A percentile compares a stretch with the other conserved stretches of the same genome.
Evolutionary conservation across 2,113 vertebrate genomes (phyloP).

Genomic region (Seriola rivoliana): DNA sequence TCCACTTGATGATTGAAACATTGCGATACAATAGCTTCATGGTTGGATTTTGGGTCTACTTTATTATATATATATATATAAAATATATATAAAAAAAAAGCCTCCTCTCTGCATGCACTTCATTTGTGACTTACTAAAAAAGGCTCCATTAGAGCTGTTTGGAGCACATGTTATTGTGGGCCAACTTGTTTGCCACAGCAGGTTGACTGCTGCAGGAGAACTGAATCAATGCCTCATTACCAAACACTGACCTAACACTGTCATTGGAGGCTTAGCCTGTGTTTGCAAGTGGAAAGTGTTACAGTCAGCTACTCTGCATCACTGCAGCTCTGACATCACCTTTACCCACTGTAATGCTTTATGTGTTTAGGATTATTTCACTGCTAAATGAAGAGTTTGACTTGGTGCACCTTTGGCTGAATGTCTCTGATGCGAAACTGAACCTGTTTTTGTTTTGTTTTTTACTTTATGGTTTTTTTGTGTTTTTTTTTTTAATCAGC

Average conservation of each 20-base stretch:
- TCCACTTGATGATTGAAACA: not conserved
- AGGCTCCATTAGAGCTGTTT: not conserved
- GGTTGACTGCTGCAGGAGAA: not conserved
- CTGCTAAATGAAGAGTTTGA: not conserved
- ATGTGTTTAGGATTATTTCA: not conserved
- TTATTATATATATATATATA: too few species aligned
- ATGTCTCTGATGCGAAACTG: not conserved
- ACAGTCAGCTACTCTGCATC: not conserved
- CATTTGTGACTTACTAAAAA: not conserved
- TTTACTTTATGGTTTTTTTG: not conserved
- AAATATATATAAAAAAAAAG: too few species aligned
- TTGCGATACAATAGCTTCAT: too few species aligned
- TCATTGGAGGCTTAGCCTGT: constrained; percentile 1
- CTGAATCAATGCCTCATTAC: constrained; percentile 46
- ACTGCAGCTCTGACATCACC: not conserved
- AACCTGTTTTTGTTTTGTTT: not conserved
- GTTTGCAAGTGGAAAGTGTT: not conserved
- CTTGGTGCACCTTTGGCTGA: not conserved
- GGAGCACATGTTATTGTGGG: not conserved
- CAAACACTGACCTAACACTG: constrained; percentile 43
- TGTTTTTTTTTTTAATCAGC: constrained; percentile 71
- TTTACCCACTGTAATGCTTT: not conserved
- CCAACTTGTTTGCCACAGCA: not conserved
- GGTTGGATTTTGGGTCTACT: not conserved
- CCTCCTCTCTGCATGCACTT: not conserved